Evolutionary conservation across 2,797 vertebrate species (phyloP).

Genomic region (Clarias laeviceps): DNA sequence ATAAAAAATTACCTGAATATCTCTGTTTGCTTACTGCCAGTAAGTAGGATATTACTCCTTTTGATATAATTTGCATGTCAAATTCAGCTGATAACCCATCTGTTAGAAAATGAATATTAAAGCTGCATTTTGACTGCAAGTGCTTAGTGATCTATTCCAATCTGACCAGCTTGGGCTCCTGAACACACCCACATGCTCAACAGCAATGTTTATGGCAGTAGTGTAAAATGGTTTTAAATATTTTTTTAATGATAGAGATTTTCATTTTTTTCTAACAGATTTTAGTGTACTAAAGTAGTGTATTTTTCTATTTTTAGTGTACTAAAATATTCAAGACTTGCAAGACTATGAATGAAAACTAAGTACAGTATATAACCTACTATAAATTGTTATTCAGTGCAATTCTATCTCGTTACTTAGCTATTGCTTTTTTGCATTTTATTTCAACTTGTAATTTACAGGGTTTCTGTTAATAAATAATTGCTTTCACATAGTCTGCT

Average conservation of each 20-base stretch:
- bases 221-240: background rate
- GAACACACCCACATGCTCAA: background rate
- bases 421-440: no score
- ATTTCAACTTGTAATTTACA: no score
- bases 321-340: background rate
- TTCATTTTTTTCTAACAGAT: background rate
- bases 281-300: no score
- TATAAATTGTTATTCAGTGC: background rate
- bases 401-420: background rate
- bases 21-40: background rate
- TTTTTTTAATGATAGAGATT: background rate
- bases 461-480: no score
- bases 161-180: background rate
- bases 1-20: background rate
- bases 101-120: background rate
- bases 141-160: background rate
- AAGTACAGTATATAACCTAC: background rate
- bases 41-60: background rate
- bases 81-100: background rate
- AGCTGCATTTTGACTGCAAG: background rate
- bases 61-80: conserved; percentile 3
- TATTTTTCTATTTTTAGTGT: no score
- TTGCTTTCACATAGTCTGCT: background rate
- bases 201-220: background rate
- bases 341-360: background rate